Conservation (phyloP, 2,113 vertebrate genomes). For the Parus major region DNA sequence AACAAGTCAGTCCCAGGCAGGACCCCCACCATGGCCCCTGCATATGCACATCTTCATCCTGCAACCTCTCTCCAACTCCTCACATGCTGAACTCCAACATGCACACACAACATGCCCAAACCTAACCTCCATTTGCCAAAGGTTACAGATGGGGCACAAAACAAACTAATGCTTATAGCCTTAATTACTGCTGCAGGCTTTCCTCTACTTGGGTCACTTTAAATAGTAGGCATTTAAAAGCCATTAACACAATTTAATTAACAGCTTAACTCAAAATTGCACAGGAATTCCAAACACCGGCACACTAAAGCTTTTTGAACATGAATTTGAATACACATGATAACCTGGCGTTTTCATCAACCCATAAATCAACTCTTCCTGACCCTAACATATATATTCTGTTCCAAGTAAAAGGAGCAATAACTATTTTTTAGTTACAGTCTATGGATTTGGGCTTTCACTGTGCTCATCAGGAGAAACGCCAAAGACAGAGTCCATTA, state of each 20-base stretch:
- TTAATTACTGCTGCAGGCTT: not conserved
- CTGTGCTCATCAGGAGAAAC: not conserved
- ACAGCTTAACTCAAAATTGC: conserved; percentile 10
- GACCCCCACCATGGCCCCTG: not conserved
- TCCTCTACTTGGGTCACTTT: not conserved
- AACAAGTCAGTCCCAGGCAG: not conserved
- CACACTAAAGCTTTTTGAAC: not conserved
- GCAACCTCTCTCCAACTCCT: not conserved
- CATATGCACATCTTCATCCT: not conserved
- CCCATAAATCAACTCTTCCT: not conserved
- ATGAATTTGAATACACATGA: not conserved
- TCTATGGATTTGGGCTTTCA: not conserved
- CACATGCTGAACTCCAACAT: not conserved
- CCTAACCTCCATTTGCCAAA: not conserved
- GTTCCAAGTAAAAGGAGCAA: not conserved
- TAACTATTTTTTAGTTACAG: not conserved
- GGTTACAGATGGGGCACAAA: not conserved
- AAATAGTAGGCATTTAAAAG: not conserved
- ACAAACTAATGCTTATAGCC: not conserved
- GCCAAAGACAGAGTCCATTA: not conserved
- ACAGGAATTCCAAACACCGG: not conserved
- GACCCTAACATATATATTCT: not conserved
- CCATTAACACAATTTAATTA: conserved; percentile 5
- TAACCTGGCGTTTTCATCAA: not conserved
- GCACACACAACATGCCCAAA: not conserved